Conservation (phyloP, 2,888 invertebrate genomes). For the Agrenia bidenticulata region DNA sequence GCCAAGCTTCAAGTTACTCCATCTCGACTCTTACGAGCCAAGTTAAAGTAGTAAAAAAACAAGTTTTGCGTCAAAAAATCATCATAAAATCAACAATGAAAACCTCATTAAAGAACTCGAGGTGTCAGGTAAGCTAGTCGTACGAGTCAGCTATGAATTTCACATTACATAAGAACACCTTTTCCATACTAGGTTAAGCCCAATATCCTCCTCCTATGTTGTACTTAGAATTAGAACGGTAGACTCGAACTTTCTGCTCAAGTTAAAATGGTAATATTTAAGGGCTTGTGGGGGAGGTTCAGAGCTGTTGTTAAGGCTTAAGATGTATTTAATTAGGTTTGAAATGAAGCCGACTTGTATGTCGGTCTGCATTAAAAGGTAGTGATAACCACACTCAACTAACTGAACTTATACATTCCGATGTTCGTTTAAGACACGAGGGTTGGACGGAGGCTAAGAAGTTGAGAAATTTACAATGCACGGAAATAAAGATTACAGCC, state of each 20-base stretch:
- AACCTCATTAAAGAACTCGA: conserved; percentile 21
- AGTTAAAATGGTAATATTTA: not conserved
- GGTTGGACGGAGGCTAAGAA: not conserved
- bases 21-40: not conserved
- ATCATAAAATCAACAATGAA: conserved; percentile 3
- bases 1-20: not conserved
- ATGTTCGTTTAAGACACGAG: conserved; percentile 13
- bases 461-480: conserved; percentile 17
- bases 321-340: conserved; percentile 45
- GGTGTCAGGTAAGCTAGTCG: conserved; percentile 16
- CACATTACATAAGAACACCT: not conserved
- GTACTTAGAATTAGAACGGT: no score
- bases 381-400: conserved; percentile 5
- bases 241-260: not conserved
- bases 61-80: not conserved
- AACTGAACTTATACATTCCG: conserved; percentile 9
- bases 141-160: not conserved
- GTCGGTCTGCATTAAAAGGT: conserved; percentile 37
- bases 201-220: not conserved
- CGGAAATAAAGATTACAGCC: not conserved
- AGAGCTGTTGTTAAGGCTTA: conserved; percentile 37
- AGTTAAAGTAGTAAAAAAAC: not conserved
- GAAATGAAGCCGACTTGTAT: conserved; percentile 44
- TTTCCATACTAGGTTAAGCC: not conserved
- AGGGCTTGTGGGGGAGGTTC: conserved; percentile 26